Evolutionary conservation across 2,888 invertebrate genomes (phyloP), one percentile per base, ranked within the genome.

Genomic region (Nomada flava): DNA sequence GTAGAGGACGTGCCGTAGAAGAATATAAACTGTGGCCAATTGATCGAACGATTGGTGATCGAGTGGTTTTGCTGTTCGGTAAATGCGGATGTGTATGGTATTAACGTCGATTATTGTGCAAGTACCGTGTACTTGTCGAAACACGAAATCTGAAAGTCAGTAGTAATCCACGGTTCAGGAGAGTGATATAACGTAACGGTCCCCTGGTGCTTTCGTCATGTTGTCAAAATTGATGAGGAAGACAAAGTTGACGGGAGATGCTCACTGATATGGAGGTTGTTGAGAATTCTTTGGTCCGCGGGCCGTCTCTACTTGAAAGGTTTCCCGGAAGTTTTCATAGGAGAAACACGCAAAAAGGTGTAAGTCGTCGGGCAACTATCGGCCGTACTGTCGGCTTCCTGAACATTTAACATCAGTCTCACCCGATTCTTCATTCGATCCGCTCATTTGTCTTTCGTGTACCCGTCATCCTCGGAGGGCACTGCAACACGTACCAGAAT

Each of bases 221-320:
- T 88, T 84, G 89, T 89, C 87, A 86, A 77, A 83, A 85, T 88
- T 83, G 83, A 83, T 79, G 83, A 83, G 67, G 76, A 82, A 77
- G 85, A 84, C 79, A 68, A 76, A 83, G 73, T 83, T 85, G 82
- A 86, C 87, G 85, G 87, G 81, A 82, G 86, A 88, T 86, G 79
- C 78, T 84, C 83, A 78, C 80, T 89, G 89, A 90, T 83, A 90
- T 89, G 90, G 89, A 87, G 88, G 77, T 88, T 80, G 85, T 82
- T 75, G 86, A 87, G 86, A 83, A 84, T 85, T 73, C 71, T 53
- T 76, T 87, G 86, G 85, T 88, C 86, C 79, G 74, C 83, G 85
- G 86, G 81, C 88, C 87, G 82, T 84, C 82, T 85, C 76, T 83
- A 64, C 76, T 88, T 82, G 78, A 82, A 82, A 86, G 83, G 79